phyloP scores from a whole-genome alignment of 2,797 vertebrate species.

The Alcedo atthis region DNA sequence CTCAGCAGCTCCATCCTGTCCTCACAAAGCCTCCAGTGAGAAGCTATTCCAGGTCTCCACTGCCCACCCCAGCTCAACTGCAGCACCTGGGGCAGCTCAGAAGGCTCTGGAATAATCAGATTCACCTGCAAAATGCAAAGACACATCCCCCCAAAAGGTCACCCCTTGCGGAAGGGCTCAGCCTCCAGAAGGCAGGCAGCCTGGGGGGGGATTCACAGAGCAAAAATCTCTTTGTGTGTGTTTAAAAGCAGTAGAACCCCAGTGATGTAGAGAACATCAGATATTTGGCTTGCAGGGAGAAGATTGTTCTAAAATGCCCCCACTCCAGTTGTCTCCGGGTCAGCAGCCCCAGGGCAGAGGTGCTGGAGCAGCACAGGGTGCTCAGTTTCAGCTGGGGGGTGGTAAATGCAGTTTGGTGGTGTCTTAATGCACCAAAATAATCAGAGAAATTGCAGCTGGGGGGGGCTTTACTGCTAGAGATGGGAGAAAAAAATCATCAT shows the following conservation, averaged over 20 bases:
- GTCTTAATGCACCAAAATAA: not conserved
- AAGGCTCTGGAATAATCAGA: not conserved
- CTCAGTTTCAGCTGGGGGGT: not conserved
- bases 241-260: fast-evolving
- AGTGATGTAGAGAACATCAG: fast-evolving
- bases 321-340: fast-evolving
- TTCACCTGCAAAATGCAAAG: not conserved
- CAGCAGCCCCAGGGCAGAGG: not conserved
- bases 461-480: not conserved
- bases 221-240: fast-evolving
- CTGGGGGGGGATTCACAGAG: fast-evolving
- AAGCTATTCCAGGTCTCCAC: not conserved
- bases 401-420: not conserved
- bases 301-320: not conserved
- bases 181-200: not conserved
- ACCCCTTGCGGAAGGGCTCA: not conserved
- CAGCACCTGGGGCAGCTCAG: not conserved
- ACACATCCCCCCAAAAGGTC: not conserved
- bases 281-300: fast-evolving
- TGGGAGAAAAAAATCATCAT: not conserved
- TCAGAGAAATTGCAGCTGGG: fast-evolving
- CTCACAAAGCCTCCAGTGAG: fast-evolving
- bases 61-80: fast-evolving
- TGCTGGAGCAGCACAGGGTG: fast-evolving
- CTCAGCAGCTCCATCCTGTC: not conserved